Conservation (phyloP, 2,113 vertebrate species). For the Poeciliopsis occidentalis region DNA sequence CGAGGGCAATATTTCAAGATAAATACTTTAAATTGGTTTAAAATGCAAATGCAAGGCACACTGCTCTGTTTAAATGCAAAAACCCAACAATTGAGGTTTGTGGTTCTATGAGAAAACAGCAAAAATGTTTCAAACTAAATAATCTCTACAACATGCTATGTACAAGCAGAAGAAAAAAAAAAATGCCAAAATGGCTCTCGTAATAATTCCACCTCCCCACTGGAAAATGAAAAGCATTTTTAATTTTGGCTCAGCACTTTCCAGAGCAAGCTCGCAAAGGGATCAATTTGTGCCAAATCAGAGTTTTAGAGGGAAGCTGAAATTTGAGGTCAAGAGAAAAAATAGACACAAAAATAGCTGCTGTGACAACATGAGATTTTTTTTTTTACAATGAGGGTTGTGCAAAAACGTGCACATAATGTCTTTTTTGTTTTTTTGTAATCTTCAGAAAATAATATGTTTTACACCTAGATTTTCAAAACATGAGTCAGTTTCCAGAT, state of each 20-base stretch:
- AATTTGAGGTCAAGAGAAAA: not conserved
- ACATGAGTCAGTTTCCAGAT: not conserved
- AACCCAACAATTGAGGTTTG: not conserved
- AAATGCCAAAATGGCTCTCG: too few relatives aligned
- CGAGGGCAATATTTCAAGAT: too few relatives aligned
- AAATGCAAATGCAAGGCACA: too few relatives aligned
- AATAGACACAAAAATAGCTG: not conserved
- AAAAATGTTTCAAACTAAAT: not conserved
- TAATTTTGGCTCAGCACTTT: not conserved
- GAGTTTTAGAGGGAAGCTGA: not conserved
- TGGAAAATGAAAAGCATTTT: not conserved
- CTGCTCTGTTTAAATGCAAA: not conserved
- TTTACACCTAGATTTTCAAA: not conserved
- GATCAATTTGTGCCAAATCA: not conserved
- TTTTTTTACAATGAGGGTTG: not conserved
- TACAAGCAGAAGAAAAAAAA: not conserved
- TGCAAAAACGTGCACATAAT: constrained; percentile 6
- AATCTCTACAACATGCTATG: not conserved
- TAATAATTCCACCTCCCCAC: not conserved
- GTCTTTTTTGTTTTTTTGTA: not conserved
- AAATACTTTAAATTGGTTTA: too few relatives aligned
- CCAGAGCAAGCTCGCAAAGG: constrained; percentile 3
- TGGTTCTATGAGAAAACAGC: not conserved
- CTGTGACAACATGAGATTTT: constrained; percentile 2
- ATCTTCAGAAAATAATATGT: not conserved